A percentile compares a stretch with the other conserved stretches of the same genome.
phyloP scores from a whole-genome alignment of 2,797 vertebrate genomes.

The Fringilla coelebs region DNA sequence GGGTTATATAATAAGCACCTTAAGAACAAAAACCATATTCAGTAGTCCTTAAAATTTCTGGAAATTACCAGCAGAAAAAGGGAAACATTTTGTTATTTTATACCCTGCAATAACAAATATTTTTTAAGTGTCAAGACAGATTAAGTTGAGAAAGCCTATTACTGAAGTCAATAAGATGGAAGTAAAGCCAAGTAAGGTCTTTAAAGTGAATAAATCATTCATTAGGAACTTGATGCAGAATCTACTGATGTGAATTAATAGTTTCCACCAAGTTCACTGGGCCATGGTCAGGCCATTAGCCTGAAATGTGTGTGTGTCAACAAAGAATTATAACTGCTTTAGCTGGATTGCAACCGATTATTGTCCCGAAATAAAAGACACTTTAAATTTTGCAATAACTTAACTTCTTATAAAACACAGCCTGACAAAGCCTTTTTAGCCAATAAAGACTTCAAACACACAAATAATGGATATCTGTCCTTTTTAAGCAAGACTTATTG shows the following conservation, averaged over 20 bases:
- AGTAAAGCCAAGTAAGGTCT: constrained; percentile 8
- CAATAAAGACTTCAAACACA: background rate
- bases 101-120: background rate
- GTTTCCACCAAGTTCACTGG: background rate
- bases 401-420: constrained; percentile 13
- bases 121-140: background rate
- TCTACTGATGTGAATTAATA: background rate
- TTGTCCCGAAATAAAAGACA: background rate
- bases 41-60: background rate
- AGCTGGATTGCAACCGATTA: background rate
- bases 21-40: background rate
- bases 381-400: background rate
- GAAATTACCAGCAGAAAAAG: background rate
- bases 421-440: background rate
- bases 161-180: background rate
- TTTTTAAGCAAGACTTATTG: constrained; percentile 8
- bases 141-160: background rate
- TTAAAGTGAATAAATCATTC: constrained; percentile 4
- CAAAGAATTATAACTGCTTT: background rate
- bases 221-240: background rate
- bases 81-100: background rate
- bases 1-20: background rate
- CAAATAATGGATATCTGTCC: background rate
- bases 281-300: background rate
- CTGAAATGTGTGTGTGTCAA: background rate